Percentiles rank a stretch among this genome's conserved stretches.
Evolutionary conservation across 2,888 invertebrate genomes (phyloP).

Genomic region (Eristalis arbustorum): DNA sequence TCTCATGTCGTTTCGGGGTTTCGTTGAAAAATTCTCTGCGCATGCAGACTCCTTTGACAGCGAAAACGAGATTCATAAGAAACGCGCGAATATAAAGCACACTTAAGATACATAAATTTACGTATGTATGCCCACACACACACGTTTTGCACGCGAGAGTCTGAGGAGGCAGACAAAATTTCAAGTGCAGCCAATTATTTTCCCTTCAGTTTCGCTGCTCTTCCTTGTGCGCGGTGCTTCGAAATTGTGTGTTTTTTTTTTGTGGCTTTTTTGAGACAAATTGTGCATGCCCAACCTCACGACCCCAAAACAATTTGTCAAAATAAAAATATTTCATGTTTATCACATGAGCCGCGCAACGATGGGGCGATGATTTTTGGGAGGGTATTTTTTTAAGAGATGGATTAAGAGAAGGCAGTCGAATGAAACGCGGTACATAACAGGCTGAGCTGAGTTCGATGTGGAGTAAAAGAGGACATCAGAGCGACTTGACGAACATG

Average conservation of each 20-base stretch:
- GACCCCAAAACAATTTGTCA: constrained; percentile 34
- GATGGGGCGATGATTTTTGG: neutral
- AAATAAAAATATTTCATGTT: constrained; percentile 27
- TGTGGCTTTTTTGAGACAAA: neutral
- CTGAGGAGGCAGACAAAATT: constrained; percentile 19
- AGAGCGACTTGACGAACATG: too few relatives aligned
- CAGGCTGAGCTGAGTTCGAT: too few relatives aligned
- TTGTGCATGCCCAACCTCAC: constrained; percentile 41
- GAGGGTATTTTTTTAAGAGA: too few relatives aligned
- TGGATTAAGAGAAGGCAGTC: too few relatives aligned
- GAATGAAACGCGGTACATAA: too few relatives aligned
- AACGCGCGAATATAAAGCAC: constrained; percentile 15
- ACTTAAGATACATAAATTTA: neutral
- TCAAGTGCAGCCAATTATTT: constrained; percentile 57
- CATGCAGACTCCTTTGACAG: constrained; percentile 26
- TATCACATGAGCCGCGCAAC: neutral
- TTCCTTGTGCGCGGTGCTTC: neutral
- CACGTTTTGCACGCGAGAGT: neutral
- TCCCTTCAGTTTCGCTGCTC: constrained; percentile 26
- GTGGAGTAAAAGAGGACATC: too few relatives aligned
- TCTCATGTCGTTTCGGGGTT: neutral
- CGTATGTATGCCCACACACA: constrained; percentile 2
- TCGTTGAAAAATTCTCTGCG: constrained; percentile 7
- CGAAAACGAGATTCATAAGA: constrained; percentile 34
- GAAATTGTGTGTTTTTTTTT: neutral